Percentiles rank a stretch among this genome's conserved stretches.
Conservation (phyloP, 2,888 invertebrate genomes). For the Phasia obesa region DNA sequence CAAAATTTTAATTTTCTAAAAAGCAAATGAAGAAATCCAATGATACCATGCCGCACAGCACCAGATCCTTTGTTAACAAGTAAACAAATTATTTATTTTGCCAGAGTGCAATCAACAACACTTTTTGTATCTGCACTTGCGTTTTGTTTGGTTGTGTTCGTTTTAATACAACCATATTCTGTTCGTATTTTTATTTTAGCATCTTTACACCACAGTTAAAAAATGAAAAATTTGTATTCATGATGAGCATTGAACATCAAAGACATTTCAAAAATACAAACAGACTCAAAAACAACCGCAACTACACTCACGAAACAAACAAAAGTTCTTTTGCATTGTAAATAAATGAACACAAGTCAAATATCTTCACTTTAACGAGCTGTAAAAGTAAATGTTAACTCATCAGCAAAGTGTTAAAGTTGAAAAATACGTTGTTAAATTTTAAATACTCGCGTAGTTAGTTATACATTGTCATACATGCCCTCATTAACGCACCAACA, state of each 20-base stretch:
- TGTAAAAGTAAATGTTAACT: constrained; percentile 1
- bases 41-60: constrained; percentile 15
- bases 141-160: background rate
- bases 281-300: constrained; percentile 33
- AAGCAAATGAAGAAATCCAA: constrained; percentile 19
- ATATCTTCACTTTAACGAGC: background rate
- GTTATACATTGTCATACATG: too few relatives aligned
- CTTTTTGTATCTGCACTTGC: constrained; percentile 13
- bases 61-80: constrained; percentile 46
- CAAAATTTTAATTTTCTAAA: constrained; percentile 61
- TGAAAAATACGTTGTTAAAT: constrained; percentile 14
- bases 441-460: too few relatives aligned
- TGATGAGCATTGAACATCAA: constrained; percentile 60
- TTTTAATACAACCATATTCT: constrained; percentile 10
- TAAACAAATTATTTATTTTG: constrained; percentile 63
- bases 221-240: constrained; percentile 68
- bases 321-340: background rate
- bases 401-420: constrained; percentile 32
- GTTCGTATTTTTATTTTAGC: constrained; percentile 11
- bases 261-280: constrained; percentile 41
- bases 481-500: too few relatives aligned
- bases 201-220: constrained; percentile 39
- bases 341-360: too few relatives aligned
- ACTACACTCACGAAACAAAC: background rate
- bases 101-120: constrained; percentile 63